Base-by-base conservation (phyloP, 2,888 invertebrate genomes). In the Baccha elongata region DNA sequence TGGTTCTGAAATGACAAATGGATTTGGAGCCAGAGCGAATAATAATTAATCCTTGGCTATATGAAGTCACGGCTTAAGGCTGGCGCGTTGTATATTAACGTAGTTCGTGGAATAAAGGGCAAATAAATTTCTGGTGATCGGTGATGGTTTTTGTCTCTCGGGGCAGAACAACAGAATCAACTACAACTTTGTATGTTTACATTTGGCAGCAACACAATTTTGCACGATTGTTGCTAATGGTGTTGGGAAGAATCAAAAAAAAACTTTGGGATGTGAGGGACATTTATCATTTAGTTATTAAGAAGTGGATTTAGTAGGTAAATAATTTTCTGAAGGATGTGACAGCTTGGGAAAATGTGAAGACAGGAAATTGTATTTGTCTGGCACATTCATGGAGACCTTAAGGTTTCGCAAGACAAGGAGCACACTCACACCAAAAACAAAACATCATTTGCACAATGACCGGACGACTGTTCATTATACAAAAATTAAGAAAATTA, bases 1-100 rank as follows among this genome's bases (percentile, higher is more conserved):
- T 78, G 83, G 83, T 68, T 78, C 42, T 50, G 72, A 35, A 83
- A 83, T 83, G 83, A 83, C 83, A 83, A 83, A 83, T 83, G 83
- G 83, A 72, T 40, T 67, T 78, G 55, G 55, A 78, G 65, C 67
- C 42, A 44, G 71, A 23, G 50, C 78, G 68, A 78, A 78, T 83
- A 73, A 72, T 78, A 83, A 83, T 78, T 83, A 83, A 83, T 83
- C 83, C 72, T 83, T 44, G 37, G 35, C 21, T 40, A 23, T 52
- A 32, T n/a, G 29, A 15, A 52, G 29, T 32, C 37, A 15, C n/a
- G 15, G 17, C 17, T 21, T 32, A 13, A 4, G 15, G 15, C 7
- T 40, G 29, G 17, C 40, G 29, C 42, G 19, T 48, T 55, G 8
- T 23, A 15, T 50, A n/a, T 40, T 48, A 35, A 26, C 52, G 42